phyloP scores from a whole-genome alignment of 2,797 vertebrate species.

The Kryptolebias ocellatus region DNA sequence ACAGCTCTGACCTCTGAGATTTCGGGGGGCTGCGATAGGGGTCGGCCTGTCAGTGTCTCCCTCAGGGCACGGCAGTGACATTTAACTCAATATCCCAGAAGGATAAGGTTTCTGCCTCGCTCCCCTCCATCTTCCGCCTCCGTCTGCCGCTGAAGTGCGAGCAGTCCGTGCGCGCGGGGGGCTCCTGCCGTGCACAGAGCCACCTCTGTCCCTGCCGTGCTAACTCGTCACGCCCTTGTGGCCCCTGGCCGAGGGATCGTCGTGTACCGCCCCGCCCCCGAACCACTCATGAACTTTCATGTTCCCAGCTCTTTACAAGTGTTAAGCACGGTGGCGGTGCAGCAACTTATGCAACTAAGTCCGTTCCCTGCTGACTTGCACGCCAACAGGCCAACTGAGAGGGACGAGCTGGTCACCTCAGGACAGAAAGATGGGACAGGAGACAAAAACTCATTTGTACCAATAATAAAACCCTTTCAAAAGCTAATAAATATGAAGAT shows the following conservation, averaged over 20 bases:
- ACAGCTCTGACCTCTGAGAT: constrained; percentile 76
- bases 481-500: too few relatives aligned
- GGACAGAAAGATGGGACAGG: constrained; percentile 19
- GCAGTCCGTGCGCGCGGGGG: constrained; percentile 32
- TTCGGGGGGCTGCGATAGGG: constrained; percentile 69
- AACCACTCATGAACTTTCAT: constrained; percentile 53
- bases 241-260: constrained; percentile 59
- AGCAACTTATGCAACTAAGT: constrained; percentile 69
- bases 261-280: constrained; percentile 50
- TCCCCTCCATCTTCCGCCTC: constrained; percentile 64
- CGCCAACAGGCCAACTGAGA: constrained; percentile 46
- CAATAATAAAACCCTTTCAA: too few relatives aligned
- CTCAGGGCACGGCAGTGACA: constrained; percentile 78
- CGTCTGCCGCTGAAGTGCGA: constrained; percentile 57
- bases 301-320: constrained; percentile 66
- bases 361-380: constrained; percentile 74
- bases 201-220: constrained; percentile 39
- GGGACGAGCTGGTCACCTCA: constrained; percentile 47
- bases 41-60: constrained; percentile 81
- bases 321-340: constrained; percentile 61
- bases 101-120: constrained; percentile 75
- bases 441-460: not conserved
- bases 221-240: constrained; percentile 60
- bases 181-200: constrained; percentile 48
- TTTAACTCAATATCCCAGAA: constrained; percentile 86